Evolutionary conservation across 2,797 vertebrate genomes (phyloP), one percentile per base, ranked within the genome.

Genomic region (Setipinna tenuifilis): DNA sequence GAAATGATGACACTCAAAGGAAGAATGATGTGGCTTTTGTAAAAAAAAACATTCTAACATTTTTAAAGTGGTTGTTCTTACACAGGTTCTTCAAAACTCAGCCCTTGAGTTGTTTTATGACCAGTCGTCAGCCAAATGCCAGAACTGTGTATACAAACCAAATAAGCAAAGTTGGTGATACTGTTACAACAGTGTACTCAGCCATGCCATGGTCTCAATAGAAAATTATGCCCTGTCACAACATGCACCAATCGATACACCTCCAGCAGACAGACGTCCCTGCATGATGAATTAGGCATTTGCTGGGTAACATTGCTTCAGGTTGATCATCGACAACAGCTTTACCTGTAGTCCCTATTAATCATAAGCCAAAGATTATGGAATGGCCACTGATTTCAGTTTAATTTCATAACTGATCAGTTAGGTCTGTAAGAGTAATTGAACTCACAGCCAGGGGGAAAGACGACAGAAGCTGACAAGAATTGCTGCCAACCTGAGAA

Each of bases 281-380:
- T 81, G 86, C 81, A 88, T 89, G 89, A 91, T 88, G 71, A 89
- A 91, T 90, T 89, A 90, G 88, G 81, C 87, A 86, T 86, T 89
- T 89, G 87, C 88, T 89, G 57, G 87, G 83, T 88, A 88, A 86
- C 87, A 88, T 88, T 86, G 85, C 86, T 87, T 88, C 86, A 88
- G 88, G 90, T 89, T 82, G 85, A 89, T 83, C 86, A 88, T 91
- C 87, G 86, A 83, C 88, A 89, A 41, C 62, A 82, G 85, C 86
- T 88, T 88, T 85, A 83, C 28, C 65, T 78, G 88, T 87, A 75
- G 84, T 87, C 81, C 54, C 83, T 41, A 46, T 84, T 86, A 59
- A 81, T 82, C 83, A 84, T 41, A 48, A 48, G 23, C 35, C 35
- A 57, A 21, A 31, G 65, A 14, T 12, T 31, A 19, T 48, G 83